Percentiles rank a stretch among this genome's conserved stretches.
These are phyloP conservation scores for Strigops habroptila DNA, from an alignment of 2,113 vertebrate genomes.

Conservation along the genomic window DNA sequence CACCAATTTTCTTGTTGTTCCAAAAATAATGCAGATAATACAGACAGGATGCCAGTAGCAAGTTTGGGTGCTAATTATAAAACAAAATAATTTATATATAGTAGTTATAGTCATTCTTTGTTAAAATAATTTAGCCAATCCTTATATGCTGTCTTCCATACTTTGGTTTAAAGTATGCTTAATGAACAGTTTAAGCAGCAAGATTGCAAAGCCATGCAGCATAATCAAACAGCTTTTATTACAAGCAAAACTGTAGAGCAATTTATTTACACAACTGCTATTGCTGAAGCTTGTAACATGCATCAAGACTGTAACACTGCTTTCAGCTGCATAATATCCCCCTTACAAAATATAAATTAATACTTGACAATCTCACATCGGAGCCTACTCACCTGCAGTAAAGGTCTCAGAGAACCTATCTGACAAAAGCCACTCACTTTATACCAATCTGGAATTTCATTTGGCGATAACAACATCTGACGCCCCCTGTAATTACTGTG, in stretches of 20 bases:
- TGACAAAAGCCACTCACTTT: constrained; percentile 75
- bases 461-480: constrained; percentile 84
- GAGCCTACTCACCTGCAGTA: constrained; percentile 81
- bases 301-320: neutral
- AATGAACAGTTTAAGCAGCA: neutral
- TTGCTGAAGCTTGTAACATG: neutral
- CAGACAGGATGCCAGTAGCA: neutral
- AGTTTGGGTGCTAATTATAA: neutral
- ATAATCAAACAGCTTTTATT: neutral
- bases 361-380: neutral
- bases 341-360: neutral
- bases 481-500: constrained; percentile 84
- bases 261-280: neutral
- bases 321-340: neutral
- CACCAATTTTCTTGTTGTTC: neutral
- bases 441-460: constrained; percentile 79
- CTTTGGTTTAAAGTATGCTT: neutral
- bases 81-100: neutral
- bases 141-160: neutral
- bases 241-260: neutral
- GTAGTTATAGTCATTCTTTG: neutral
- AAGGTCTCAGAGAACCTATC: constrained; percentile 90
- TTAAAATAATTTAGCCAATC: neutral
- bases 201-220: neutral
- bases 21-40: neutral